Evolutionary conservation across 2,113 vertebrate genomes (phyloP).

Genomic region (Azemiops feae): DNA sequence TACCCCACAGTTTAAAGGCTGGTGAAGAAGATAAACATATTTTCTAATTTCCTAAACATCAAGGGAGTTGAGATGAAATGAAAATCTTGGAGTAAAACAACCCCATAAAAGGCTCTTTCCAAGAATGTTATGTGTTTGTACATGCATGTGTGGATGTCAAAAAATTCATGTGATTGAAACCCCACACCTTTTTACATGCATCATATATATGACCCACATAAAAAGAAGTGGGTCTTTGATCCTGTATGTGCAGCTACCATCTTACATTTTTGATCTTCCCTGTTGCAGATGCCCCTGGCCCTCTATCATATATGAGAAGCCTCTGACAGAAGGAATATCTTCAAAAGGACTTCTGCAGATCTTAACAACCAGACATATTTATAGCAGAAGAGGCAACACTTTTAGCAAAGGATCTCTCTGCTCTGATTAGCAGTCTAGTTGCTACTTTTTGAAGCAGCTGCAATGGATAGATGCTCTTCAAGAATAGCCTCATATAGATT

Average conservation of each 20-base stretch:
- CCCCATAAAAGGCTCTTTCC: not conserved
- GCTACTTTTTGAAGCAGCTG: not conserved
- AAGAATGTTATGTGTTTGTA: not conserved
- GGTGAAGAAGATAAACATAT: not conserved
- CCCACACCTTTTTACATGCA: not conserved
- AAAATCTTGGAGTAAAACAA: not conserved
- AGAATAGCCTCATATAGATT: not conserved
- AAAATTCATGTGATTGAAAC: not conserved
- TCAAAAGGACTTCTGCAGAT: not conserved
- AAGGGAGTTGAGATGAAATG: not conserved
- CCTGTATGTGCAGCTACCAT: not conserved
- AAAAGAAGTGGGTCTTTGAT: not conserved
- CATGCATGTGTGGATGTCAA: not conserved
- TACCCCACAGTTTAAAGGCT: not conserved
- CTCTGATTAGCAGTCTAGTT: not conserved
- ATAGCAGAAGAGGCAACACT: not conserved
- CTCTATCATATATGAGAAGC: not conserved
- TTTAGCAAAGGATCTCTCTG: not conserved
- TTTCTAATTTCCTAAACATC: not conserved
- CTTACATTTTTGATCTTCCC: not conserved
- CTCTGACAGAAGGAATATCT: not conserved
- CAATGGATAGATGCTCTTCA: not conserved
- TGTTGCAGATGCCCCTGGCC: not conserved
- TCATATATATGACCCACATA: not conserved
- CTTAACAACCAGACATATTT: not conserved